Evolutionary conservation across 2,113 vertebrate genomes (phyloP).

Genomic region (Nibea coibor): DNA sequence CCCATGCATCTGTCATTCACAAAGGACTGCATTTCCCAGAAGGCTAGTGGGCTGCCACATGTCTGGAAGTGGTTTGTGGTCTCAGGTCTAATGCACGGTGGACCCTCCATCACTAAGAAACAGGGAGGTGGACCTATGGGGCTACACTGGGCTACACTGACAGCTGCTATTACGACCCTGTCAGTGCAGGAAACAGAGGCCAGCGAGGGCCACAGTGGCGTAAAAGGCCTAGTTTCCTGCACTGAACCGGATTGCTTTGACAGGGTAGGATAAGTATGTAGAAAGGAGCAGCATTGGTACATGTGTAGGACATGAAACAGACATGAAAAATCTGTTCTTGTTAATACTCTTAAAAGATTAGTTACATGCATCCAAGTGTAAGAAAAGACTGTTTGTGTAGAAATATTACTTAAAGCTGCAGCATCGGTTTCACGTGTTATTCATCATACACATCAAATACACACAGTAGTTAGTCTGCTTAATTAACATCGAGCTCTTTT

Average conservation of each 20-base stretch:
- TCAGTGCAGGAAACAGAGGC: conserved; percentile 62
- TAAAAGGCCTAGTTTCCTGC: conserved; percentile 32
- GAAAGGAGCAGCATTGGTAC: conserved; percentile 65
- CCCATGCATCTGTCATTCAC: conserved; percentile 64
- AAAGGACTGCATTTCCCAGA: conserved; percentile 71
- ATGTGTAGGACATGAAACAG: conserved; percentile 11
- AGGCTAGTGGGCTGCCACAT: conserved; percentile 56
- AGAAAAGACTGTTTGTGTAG: conserved; percentile 1
- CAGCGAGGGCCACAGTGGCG: conserved; percentile 18
- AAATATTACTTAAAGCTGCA: neutral
- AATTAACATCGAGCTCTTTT: neutral
- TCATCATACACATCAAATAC: conserved; percentile 23
- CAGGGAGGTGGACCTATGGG: conserved; percentile 36
- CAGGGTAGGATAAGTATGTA: conserved; percentile 6
- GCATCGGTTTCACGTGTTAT: conserved; percentile 25
- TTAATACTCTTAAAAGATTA: conserved; percentile 45
- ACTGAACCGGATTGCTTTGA: conserved; percentile 37
- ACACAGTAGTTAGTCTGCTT: conserved; percentile 51
- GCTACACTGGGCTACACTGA: conserved; percentile 59
- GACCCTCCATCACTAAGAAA: conserved; percentile 50
- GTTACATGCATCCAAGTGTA: conserved; percentile 61
- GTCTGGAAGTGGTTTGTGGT: conserved; percentile 10
- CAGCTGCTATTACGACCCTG: conserved; percentile 73
- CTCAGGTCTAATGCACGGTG: neutral
- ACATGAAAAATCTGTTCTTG: conserved; percentile 9